Percentiles rank a stretch among this genome's conserved stretches.
Conservation (phyloP, 2,797 vertebrate genomes). For the Ataeniobius toweri region DNA sequence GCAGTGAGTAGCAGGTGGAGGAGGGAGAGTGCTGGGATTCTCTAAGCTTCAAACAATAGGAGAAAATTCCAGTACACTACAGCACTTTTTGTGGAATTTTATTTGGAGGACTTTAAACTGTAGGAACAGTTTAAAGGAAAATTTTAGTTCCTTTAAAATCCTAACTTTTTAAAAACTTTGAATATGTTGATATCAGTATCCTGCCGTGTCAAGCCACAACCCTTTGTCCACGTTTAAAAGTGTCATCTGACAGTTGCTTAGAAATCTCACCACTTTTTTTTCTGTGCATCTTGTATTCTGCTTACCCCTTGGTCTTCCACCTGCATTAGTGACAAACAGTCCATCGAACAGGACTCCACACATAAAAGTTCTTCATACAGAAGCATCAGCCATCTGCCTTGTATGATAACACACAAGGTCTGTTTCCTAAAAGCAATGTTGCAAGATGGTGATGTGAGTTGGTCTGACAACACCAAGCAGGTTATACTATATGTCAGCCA, state of each 20-base stretch:
- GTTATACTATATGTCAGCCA: slow-evolving; percentile 71
- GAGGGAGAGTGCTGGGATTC: too few relatives aligned
- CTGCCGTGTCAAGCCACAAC: neutral
- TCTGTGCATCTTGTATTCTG: slow-evolving; percentile 23
- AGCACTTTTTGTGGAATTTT: too few relatives aligned
- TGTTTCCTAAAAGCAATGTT: slow-evolving; percentile 60
- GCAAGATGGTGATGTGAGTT: slow-evolving; percentile 70
- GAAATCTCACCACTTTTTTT: slow-evolving; percentile 14
- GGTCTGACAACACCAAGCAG: slow-evolving; percentile 77
- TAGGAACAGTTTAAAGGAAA: too few relatives aligned
- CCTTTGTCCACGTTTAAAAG: slow-evolving; percentile 9
- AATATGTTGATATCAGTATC: neutral
- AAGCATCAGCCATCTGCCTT: slow-evolving; percentile 36
- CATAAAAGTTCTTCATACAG: slow-evolving; percentile 23
- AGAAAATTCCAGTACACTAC: too few relatives aligned
- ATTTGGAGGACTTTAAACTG: too few relatives aligned
- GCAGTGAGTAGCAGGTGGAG: too few relatives aligned
- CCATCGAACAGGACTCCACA: slow-evolving; percentile 27
- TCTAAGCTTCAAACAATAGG: too few relatives aligned
- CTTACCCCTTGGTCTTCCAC: slow-evolving; percentile 8
- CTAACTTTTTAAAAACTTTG: too few relatives aligned
- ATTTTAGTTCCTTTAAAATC: too few relatives aligned
- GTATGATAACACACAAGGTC: slow-evolving; percentile 43
- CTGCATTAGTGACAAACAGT: slow-evolving; percentile 34
- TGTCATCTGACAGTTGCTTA: slow-evolving; percentile 9